Evolutionary conservation across 2,113 vertebrate genomes (phyloP).

Genomic region (Eolophus roseicapilla): DNA sequence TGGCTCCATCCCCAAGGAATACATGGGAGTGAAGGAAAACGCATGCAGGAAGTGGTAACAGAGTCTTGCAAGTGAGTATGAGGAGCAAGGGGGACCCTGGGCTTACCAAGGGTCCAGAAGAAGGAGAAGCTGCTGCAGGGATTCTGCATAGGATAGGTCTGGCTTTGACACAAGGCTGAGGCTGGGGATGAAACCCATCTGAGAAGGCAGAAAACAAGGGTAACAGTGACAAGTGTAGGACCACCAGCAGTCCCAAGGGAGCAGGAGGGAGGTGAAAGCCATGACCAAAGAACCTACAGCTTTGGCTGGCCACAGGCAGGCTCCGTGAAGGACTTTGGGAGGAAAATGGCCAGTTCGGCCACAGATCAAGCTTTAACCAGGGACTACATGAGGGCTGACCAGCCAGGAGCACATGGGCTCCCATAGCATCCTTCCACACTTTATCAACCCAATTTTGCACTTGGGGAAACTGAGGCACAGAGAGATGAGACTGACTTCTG

Average conservation of each 20-base stretch:
- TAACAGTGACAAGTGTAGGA: background rate
- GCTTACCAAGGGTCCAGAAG: background rate
- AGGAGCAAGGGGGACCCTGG: background rate
- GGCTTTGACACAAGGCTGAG: background rate
- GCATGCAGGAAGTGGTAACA: background rate
- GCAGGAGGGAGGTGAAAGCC: background rate
- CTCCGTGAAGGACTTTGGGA: background rate
- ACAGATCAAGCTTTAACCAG: background rate
- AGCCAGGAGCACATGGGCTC: rapidly evolving
- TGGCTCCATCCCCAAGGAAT: background rate
- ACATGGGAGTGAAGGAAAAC: rapidly evolving
- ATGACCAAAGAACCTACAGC: background rate
- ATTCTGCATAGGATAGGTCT: background rate
- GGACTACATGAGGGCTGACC: background rate
- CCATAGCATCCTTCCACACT: background rate
- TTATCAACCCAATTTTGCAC: background rate
- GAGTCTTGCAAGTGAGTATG: background rate
- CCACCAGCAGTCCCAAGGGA: background rate
- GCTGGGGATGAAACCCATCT: background rate
- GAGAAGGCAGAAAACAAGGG: background rate
- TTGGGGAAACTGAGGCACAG: background rate
- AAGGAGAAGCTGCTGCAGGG: background rate
- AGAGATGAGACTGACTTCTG: background rate
- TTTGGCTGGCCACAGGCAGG: background rate
- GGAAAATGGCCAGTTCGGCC: background rate